Conservation (phyloP, 1,140 invertebrate genomes). For the Papilio polytes region DNA sequence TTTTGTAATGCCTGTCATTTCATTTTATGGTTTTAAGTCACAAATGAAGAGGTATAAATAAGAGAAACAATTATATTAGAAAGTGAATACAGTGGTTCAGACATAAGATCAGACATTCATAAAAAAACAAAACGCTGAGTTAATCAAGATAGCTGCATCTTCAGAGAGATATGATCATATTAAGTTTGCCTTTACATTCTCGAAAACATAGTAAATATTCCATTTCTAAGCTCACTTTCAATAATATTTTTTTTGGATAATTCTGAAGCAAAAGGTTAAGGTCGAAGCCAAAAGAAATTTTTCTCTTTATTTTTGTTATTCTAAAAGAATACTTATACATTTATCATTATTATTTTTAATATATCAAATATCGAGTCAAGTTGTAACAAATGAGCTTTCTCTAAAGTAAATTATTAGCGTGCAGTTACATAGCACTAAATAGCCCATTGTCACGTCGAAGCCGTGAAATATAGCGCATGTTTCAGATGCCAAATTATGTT, state of each 20-base stretch:
- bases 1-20: slow-evolving; percentile 30
- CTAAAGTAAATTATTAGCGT: not conserved
- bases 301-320: too few relatives aligned
- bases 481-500: slow-evolving; percentile 1
- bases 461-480: slow-evolving; percentile 11
- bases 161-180: too few relatives aligned
- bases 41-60: not conserved
- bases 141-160: too few relatives aligned
- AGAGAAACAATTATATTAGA: not conserved
- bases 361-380: not conserved
- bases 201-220: too few relatives aligned
- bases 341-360: not conserved
- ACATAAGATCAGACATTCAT: too few relatives aligned
- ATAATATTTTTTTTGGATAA: too few relatives aligned
- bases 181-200: too few relatives aligned
- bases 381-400: slow-evolving; percentile 15
- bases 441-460: slow-evolving; percentile 14
- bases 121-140: too few relatives aligned
- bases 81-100: not conserved
- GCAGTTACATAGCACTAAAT: not conserved
- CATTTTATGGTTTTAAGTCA: not conserved
- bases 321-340: too few relatives aligned
- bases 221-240: too few relatives aligned
- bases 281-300: too few relatives aligned
- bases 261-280: too few relatives aligned